Percentiles rank a stretch among this genome's conserved stretches.
phyloP scores from a whole-genome alignment of 2,888 invertebrate species.

The Argyresthia albistria region DNA sequence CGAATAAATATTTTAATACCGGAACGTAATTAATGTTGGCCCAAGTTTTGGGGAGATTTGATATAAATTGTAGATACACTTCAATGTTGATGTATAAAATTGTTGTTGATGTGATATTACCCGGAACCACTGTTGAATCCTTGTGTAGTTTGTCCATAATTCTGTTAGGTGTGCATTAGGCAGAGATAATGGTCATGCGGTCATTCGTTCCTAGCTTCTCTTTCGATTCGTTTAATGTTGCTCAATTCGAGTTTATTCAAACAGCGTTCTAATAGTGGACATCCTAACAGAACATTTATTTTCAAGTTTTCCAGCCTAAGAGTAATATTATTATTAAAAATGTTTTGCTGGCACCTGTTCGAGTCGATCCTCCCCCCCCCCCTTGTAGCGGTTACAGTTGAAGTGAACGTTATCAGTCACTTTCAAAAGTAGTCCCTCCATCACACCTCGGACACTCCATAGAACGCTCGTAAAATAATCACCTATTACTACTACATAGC shows the following conservation, averaged over 20 bases:
- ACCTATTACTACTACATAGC: too few species aligned
- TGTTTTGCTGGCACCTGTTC: too few species aligned
- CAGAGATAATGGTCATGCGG: conserved; percentile 25
- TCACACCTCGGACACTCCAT: too few species aligned
- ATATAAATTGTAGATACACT: conserved; percentile 1
- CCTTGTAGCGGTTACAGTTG: too few species aligned
- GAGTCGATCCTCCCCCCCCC: too few species aligned
- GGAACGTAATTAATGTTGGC: conserved; percentile 56
- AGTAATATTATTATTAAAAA: too few species aligned
- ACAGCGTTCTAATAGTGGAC: conserved; percentile 16
- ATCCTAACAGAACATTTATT: not conserved
- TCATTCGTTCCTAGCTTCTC: conserved; percentile 61
- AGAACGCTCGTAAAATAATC: too few species aligned
- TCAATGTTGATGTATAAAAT: conserved; percentile 31
- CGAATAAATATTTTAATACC: conserved; percentile 67
- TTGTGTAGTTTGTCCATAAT: conserved; percentile 19
- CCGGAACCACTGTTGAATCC: conserved; percentile 7
- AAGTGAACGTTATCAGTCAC: too few species aligned
- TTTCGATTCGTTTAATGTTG: conserved; percentile 34
- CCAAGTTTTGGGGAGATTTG: conserved; percentile 43
- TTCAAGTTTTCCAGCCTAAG: too few species aligned
- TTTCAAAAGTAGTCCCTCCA: too few species aligned
- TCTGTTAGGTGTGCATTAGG: conserved; percentile 34
- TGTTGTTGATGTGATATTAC: conserved; percentile 49
- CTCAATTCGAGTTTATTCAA: conserved; percentile 49